Evolutionary conservation across 2,113 vertebrate genomes (phyloP), one percentile per base, ranked within the genome.

Genomic region (Rhizomys pruinosus): DNA sequence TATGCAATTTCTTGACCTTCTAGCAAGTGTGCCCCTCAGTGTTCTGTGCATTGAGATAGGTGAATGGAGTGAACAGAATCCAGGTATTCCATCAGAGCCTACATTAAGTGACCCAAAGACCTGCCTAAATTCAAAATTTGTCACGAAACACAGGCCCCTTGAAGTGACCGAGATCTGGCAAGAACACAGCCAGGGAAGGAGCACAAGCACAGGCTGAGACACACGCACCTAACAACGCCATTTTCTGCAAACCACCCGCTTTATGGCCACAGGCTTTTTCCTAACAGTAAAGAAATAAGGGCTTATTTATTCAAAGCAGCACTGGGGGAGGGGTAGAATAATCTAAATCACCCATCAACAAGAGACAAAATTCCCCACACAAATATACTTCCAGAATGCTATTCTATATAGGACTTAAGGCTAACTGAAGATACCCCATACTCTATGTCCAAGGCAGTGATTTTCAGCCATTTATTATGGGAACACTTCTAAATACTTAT

Each of bases 401-500:
- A 52, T 74, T 66, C 52, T 79, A 27, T 4, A 13, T 27, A 69
- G 71, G 47, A 57, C 81, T 68, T 88, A 39, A 39, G 19, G 13
- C 29, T 64, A 61, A 64, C 42, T 69, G 11, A 84, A 77, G 64
- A 71, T 37, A 63, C 23, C 25, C 66, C 39, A n/a, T 42, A 90
- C 1, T 8, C 29, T 64, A 47, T 29, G 32, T 39, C 23, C 23
- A 77, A 22, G 79, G 59, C 5, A 79, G 52, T 37, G 57, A 42
- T 84, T 84, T 89, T 87, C 81, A 87, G 78, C 55, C 39, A 57
- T 61, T 17, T 68, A n/a, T 71, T 73, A 85, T 78, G 15, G 25
- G 61, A 92, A 85, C 57, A 74, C 19, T 22, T 93, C 52, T 76
- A 89, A 87, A 66, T 29, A 74, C 7, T 61, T 37, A n/a, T 32